Evolutionary conservation across 2,113 vertebrate genomes (phyloP), one percentile per base, ranked within the genome.

Genomic region (Meriones unguiculatus): DNA sequence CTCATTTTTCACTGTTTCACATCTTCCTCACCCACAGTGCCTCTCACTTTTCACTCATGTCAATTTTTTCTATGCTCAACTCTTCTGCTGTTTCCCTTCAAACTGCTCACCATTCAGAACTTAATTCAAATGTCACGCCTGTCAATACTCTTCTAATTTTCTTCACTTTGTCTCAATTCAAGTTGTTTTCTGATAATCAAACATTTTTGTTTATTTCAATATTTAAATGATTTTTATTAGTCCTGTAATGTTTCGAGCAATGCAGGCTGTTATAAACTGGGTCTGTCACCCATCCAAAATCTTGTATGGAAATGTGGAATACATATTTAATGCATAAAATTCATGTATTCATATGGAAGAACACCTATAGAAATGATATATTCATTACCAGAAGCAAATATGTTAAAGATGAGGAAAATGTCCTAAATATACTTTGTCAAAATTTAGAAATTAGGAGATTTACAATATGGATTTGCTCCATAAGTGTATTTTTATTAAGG

Each of bases 271-370:
- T 92, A 12, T 22, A 93, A 92, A 77, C 69, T 62, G 32, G 0
- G 1, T 17, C 14, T 57, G 1, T 72, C 78, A 89, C 13, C 1
- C 10, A 73, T 41, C 30, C 12, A 30, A 46, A 85, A 87, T 7
- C 18, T 87, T 28, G 73, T 32, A 87, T 1, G 32, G 54, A 80
- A 4, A 10, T 2, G 54, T 13, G 52, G 3, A 81, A 52, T 87
- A 24, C 20, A 87, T 95, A 91, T 95, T 97, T 82, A 90, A 96
- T 89, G 20, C 3, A 70, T 78, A 57, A 94, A 90, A 84, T 84
- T 14, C 0, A 75, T 84, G 20, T 70, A 41, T 95, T 87, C 57
- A 73, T 94, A 94, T 87, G 5, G 3, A 89, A 93, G 75, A 91
- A 78, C 1, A 86, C 24, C 18, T 73, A 14, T 90, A 69, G 64